Percentiles rank a stretch among this genome's conserved stretches.
Conservation (phyloP, 1,140 invertebrate species). For the Pseudomyrmex pallidus region DNA sequence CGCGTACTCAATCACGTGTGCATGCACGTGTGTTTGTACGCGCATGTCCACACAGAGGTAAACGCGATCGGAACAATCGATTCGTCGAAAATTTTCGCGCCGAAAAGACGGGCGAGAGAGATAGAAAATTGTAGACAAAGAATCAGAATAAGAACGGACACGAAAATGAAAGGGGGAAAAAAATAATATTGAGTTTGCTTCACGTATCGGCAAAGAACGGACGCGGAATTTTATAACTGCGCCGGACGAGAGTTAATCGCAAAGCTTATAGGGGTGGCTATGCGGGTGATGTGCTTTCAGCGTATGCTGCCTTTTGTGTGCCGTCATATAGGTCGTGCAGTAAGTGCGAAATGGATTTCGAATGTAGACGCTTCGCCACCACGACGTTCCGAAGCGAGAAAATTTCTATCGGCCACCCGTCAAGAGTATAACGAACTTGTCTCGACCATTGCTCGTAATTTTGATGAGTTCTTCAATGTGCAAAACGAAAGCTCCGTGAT, state of each 20-base stretch:
- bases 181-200: constrained; percentile 11
- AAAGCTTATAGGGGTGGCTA: constrained; percentile 45
- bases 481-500: constrained; percentile 28
- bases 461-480: constrained; percentile 40
- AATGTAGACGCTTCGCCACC: constrained; percentile 23
- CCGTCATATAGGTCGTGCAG: constrained; percentile 33
- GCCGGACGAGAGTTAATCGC: constrained; percentile 41
- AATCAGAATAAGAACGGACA: not conserved
- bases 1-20: not conserved
- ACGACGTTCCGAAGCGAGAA: constrained; percentile 18
- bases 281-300: constrained; percentile 38
- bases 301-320: constrained; percentile 18
- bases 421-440: constrained; percentile 44
- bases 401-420: constrained; percentile 46
- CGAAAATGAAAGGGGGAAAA: not conserved
- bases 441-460: constrained; percentile 42
- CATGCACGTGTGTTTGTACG: not conserved
- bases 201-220: constrained; percentile 7
- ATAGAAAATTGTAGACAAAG: not conserved
- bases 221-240: constrained; percentile 47
- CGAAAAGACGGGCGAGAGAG: not conserved
- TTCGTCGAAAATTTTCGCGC: not conserved
- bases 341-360: constrained; percentile 55
- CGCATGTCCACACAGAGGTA: not conserved
- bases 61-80: not conserved